A percentile compares a stretch with the other conserved stretches of the same genome.
phyloP scores from a whole-genome alignment of 2,797 vertebrate genomes.

The Sebastes vulpes region DNA sequence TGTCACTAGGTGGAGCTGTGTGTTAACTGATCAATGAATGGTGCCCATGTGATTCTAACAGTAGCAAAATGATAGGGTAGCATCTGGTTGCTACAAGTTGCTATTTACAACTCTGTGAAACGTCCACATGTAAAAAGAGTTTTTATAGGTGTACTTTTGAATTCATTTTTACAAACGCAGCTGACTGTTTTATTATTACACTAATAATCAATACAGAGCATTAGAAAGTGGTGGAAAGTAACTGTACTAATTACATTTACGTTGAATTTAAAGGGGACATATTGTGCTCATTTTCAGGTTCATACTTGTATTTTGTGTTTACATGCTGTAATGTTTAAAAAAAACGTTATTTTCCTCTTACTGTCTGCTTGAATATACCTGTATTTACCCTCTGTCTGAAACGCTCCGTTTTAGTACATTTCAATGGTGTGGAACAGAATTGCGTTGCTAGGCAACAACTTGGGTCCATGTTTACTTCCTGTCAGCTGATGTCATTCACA shows the following conservation, averaged over 20 bases:
- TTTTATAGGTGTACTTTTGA: neutral
- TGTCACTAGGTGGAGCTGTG: constrained; percentile 1
- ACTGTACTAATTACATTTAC: neutral
- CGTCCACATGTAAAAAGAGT: neutral
- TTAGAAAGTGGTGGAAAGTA: neutral
- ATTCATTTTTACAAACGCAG: neutral
- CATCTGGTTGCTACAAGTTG: neutral
- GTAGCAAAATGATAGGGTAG: neutral
- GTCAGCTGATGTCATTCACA: too few relatives aligned
- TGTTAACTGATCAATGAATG: neutral
- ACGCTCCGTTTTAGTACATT: too few relatives aligned
- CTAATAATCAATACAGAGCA: neutral
- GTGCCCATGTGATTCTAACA: neutral
- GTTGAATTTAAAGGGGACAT: neutral
- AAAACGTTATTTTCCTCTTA: too few relatives aligned
- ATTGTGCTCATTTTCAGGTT: too few relatives aligned
- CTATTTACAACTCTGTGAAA: neutral
- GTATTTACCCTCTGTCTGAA: too few relatives aligned
- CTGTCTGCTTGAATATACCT: too few relatives aligned
- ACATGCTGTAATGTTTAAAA: too few relatives aligned
- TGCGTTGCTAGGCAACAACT: too few relatives aligned
- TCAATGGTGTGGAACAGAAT: too few relatives aligned
- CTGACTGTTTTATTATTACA: neutral
- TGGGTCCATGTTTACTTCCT: too few relatives aligned
- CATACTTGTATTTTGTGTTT: too few relatives aligned